phyloP scores from a whole-genome alignment of 2,113 vertebrate species.

The Paedocypris sp. region DNA sequence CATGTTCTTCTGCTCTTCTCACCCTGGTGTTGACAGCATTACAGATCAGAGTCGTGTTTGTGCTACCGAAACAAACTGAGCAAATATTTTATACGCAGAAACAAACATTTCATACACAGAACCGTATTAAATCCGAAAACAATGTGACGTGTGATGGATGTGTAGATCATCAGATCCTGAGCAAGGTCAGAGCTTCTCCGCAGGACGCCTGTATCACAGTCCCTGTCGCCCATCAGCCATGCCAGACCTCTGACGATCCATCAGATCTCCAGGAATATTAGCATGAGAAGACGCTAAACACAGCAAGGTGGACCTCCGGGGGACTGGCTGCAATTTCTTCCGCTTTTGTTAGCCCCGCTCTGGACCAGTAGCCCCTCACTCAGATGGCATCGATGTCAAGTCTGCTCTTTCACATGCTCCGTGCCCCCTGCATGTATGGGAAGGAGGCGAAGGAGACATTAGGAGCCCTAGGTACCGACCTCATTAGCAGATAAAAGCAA shows the following conservation, averaged over 20 bases:
- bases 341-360: conserved; percentile 47
- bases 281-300: conserved; percentile 53
- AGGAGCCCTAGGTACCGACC: conserved; percentile 57
- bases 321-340: conserved; percentile 39
- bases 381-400: conserved; percentile 55
- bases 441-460: conserved; percentile 39
- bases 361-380: conserved; percentile 17
- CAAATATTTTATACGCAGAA: no score
- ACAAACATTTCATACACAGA: background rate
- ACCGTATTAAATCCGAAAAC: background rate
- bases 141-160: background rate
- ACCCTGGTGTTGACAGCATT: no score
- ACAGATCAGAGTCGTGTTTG: no score
- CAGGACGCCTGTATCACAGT: background rate
- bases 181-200: background rate
- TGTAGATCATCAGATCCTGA: background rate
- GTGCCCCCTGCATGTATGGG: conserved; percentile 31
- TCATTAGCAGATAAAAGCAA: conserved; percentile 69
- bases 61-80: background rate
- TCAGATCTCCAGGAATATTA: conserved; percentile 39
- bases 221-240: conserved; percentile 7
- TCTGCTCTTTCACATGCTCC: conserved; percentile 41
- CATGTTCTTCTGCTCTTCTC: no score
- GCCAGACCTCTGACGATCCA: conserved; percentile 3
- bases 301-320: conserved; percentile 52